phyloP scores from a whole-genome alignment of 2,797 vertebrate species.

The Gila robusta region DNA sequence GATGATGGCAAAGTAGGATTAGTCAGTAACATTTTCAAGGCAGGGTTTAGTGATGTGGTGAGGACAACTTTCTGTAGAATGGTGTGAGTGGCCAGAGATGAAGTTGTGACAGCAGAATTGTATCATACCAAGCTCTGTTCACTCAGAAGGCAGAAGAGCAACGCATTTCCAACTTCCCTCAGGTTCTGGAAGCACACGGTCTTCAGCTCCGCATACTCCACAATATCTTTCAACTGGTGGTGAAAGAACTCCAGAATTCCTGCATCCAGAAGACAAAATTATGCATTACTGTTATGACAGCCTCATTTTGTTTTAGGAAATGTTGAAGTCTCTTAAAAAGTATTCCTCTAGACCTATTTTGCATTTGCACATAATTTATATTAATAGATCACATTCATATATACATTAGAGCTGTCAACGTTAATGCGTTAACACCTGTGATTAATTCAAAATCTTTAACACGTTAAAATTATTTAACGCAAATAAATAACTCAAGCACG shows the following conservation, averaged over 20 bases:
- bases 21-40: not conserved
- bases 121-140: constrained; percentile 94
- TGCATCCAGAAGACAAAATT: constrained; percentile 62
- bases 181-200: constrained; percentile 99
- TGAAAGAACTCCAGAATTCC: constrained; percentile 99
- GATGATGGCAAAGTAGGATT: not conserved
- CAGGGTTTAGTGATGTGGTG: not conserved
- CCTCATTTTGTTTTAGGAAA: not conserved
- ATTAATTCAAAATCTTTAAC: too few species aligned
- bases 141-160: constrained; percentile 98
- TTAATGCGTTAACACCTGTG: too few species aligned
- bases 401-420: too few species aligned
- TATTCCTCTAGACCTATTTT: not conserved
- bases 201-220: constrained; percentile 97
- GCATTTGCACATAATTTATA: not conserved
- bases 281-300: not conserved
- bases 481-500: not conserved
- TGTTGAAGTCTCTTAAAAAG: not conserved
- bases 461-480: not conserved
- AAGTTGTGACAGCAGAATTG: not conserved
- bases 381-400: not conserved
- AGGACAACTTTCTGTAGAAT: not conserved
- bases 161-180: constrained; percentile 94
- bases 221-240: constrained; percentile 98
- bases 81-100: not conserved